Conservation (phyloP, 1,140 invertebrate genomes). For the Papilio aristodemus region DNA sequence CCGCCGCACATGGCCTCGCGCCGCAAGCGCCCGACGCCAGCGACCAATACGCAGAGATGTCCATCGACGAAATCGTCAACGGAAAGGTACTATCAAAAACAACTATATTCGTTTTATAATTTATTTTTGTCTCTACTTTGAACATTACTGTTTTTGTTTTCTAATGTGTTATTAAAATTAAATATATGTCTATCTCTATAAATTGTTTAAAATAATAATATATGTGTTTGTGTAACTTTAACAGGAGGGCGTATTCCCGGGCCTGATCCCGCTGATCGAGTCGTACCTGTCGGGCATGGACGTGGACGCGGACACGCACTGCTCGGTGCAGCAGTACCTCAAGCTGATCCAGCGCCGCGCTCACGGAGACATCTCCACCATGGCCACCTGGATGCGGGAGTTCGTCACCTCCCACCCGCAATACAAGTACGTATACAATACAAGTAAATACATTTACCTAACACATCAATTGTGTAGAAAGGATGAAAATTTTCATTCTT, state of each 20-base stretch:
- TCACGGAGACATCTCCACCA: slow-evolving; percentile 91
- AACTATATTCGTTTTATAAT: too few relatives aligned
- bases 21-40: slow-evolving; percentile 39
- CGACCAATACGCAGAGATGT: slow-evolving; percentile 87
- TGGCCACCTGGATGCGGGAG: slow-evolving; percentile 94
- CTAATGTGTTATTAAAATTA: neutral
- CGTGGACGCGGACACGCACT: slow-evolving; percentile 97
- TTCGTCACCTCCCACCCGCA: slow-evolving; percentile 94
- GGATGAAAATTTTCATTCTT: too few relatives aligned
- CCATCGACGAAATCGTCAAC: slow-evolving; percentile 98
- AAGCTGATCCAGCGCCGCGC: slow-evolving; percentile 95
- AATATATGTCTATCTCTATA: neutral
- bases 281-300: slow-evolving; percentile 96
- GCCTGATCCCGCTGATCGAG: slow-evolving; percentile 96
- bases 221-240: too few relatives aligned
- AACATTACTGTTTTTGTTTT: too few relatives aligned
- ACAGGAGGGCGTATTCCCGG: slow-evolving; percentile 93
- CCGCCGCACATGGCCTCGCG: slow-evolving; percentile 69
- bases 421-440: slow-evolving; percentile 88
- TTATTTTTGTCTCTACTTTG: too few relatives aligned
- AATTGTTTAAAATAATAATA: too few relatives aligned
- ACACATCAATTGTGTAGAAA: neutral
- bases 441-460: slow-evolving; percentile 31
- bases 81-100: slow-evolving; percentile 86
- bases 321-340: slow-evolving; percentile 98